Evolutionary conservation across 2,888 invertebrate species (phyloP), one percentile per base, ranked within the genome.

Genomic region (Amiota mariae): DNA sequence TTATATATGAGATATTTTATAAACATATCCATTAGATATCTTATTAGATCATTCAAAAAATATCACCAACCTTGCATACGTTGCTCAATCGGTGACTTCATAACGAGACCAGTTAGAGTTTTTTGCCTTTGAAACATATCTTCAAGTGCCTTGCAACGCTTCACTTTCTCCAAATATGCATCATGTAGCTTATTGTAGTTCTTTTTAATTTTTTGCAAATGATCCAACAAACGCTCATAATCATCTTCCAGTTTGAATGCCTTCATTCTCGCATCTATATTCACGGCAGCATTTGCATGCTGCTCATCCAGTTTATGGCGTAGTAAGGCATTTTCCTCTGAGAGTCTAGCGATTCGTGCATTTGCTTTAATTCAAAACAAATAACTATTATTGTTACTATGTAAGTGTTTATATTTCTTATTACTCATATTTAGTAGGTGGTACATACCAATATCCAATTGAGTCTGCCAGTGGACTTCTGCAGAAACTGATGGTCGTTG

Each of bases 111-210:
- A 1, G 88, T 85, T 6, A 88, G 76, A 0, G 86, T 82, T 74
- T 89, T 89, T 57, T 89, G 89, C 0, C 85, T 76, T 20, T 74
- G 78, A 48, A 89, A 88, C 48, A 86, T 84, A n/a, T 87, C 85
- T 76, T 88, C 89, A 51, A 88, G 72, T 0, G 85, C 85, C 48
- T 83, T 85, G 75, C 87, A 88, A 2, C 89, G 85, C 48, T 81
- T 86, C 6, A 85, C 81, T 71, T 88, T 89, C 61, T 86, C 85
- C 77, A 87, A 72, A 46, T 84, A 89, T 0, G 86, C 88, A 47
- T 80, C 81, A 36, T 89, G 85, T 24, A 89, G 67, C 59, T 86
- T 88, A 72, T 87, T 88, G 76, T 89, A 89, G 71, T 86, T 85
- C n/a, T 80, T 82, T 73, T 89, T 89, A 8, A 87, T 76, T 48